Percentiles rank a stretch among this genome's conserved stretches.
Conservation (phyloP, 2,797 vertebrate genomes). For the Spinibarbus caldwelli region DNA sequence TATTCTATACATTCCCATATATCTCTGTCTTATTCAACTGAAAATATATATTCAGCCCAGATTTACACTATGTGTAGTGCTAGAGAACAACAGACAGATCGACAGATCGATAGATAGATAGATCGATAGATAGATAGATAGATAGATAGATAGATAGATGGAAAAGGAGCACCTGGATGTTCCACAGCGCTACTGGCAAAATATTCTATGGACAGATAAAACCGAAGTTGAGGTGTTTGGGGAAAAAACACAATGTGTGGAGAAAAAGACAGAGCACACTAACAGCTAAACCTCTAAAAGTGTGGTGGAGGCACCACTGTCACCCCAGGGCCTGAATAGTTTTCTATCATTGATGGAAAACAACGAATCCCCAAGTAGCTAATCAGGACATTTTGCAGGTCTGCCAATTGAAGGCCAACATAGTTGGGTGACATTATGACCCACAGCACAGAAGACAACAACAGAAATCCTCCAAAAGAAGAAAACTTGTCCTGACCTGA, state of each 20-base stretch:
- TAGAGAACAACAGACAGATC: neutral
- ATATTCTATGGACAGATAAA: neutral
- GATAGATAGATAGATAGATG: neutral
- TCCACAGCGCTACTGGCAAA: neutral
- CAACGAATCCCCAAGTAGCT: neutral
- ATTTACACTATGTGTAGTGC: neutral
- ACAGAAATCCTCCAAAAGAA: neutral
- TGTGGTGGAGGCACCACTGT: neutral
- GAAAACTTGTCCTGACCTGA: neutral
- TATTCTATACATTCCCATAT: neutral
- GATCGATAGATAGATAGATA: neutral
- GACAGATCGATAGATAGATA: neutral
- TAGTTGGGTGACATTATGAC: neutral
- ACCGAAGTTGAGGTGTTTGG: neutral
- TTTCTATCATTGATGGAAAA: neutral
- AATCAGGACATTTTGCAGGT: neutral
- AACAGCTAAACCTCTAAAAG: neutral
- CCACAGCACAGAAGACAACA: neutral
- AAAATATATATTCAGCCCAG: neutral
- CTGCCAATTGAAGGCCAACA: neutral
- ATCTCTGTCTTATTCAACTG: neutral
- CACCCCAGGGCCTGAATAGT: neutral
- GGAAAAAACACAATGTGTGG: neutral
- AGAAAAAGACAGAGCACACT: neutral
- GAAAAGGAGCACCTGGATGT: neutral